Evolutionary conservation across 2,797 vertebrate genomes (phyloP).

Genomic region (Phoxinus dragarum): DNA sequence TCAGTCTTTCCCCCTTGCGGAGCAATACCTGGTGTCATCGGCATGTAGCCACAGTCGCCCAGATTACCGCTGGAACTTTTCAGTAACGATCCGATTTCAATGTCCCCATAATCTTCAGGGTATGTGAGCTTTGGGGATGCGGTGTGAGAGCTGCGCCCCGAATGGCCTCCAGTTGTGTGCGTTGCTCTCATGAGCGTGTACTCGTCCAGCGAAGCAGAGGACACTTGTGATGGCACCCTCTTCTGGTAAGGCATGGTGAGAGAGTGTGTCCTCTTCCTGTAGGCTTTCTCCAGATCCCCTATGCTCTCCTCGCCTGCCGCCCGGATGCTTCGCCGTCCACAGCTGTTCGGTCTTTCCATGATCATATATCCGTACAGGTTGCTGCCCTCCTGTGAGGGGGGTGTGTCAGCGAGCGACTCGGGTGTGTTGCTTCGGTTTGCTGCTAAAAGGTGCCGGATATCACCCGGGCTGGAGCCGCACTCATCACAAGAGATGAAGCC

Average conservation of each 20-base stretch:
- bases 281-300: conserved; percentile 79
- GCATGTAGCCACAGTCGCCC: conserved; percentile 91
- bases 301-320: conserved; percentile 64
- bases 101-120: conserved; percentile 90
- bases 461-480: conserved; percentile 88
- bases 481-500: conserved; percentile 95
- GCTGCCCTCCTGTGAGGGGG: conserved; percentile 83
- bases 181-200: conserved; percentile 94
- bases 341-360: conserved; percentile 86
- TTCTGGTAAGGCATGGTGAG: conserved; percentile 90
- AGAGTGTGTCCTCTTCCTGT: conserved; percentile 91
- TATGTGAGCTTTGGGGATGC: conserved; percentile 87
- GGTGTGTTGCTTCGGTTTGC: conserved; percentile 90
- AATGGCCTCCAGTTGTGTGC: conserved; percentile 80
- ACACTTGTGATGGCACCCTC: conserved; percentile 86
- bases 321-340: conserved; percentile 72
- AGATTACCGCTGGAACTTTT: conserved; percentile 72
- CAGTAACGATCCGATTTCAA: conserved; percentile 80
- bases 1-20: conserved; percentile 71
- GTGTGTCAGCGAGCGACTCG: conserved; percentile 88
- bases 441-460: conserved; percentile 76
- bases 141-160: conserved; percentile 81
- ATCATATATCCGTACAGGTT: conserved; percentile 90
- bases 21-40: conserved; percentile 88
- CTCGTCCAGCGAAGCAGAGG: conserved; percentile 93